Percentiles rank a stretch among this genome's conserved stretches.
Conservation (phyloP, 2,113 vertebrate species). For the Microtus pennsylvanicus region DNA sequence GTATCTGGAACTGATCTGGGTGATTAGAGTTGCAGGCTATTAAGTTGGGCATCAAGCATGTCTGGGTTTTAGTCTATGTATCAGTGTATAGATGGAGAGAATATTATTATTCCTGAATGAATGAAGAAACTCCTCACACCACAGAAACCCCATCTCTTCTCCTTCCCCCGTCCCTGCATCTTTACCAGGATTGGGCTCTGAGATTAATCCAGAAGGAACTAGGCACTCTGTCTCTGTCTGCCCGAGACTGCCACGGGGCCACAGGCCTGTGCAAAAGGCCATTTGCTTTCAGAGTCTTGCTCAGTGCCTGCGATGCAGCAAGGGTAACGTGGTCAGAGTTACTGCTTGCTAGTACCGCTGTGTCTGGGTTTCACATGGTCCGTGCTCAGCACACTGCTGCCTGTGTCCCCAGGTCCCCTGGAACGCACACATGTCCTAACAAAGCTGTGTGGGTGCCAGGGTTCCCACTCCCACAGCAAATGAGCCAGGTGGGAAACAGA, state of each 20-base stretch:
- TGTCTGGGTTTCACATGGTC: neutral
- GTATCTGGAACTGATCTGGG: neutral
- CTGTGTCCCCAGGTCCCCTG: neutral
- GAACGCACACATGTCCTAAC: neutral
- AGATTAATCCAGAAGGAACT: neutral
- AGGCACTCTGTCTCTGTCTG: neutral
- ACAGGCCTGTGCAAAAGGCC: neutral
- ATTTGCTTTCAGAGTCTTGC: neutral
- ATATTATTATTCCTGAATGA: neutral
- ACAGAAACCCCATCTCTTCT: neutral
- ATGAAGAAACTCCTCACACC: neutral
- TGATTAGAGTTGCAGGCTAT: neutral
- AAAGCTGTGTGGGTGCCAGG: neutral
- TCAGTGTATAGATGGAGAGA: neutral
- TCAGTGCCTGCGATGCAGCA: neutral
- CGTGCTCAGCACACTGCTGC: neutral
- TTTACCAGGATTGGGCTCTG: neutral
- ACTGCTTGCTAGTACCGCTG: neutral
- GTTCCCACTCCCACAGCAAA: neutral
- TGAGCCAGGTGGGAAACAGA: neutral
- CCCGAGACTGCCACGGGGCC: neutral
- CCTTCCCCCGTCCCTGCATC: neutral
- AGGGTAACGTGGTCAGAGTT: neutral
- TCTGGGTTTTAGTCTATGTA: neutral
- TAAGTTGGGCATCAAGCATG: neutral